Conservation (phyloP, 2,888 invertebrate species). For the Andrena dorsata region DNA sequence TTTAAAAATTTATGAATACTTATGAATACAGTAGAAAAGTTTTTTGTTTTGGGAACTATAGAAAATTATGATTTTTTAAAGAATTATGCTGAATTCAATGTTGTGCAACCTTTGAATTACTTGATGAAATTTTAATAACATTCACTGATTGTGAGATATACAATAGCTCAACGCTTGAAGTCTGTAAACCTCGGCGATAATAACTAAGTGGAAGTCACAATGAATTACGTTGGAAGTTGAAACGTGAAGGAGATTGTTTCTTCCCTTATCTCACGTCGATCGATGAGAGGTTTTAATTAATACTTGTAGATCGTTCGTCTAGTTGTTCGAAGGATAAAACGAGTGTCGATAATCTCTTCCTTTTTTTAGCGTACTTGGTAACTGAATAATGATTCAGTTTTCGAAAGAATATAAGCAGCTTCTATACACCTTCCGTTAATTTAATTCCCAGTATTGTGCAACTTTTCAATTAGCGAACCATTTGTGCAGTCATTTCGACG, state of each 20-base stretch:
- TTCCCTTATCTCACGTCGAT: constrained; percentile 38
- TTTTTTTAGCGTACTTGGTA: not conserved
- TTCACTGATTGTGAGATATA: not conserved
- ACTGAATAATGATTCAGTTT: too few species aligned
- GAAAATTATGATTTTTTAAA: not conserved
- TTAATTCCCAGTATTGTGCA: too few species aligned
- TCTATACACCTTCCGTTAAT: too few species aligned
- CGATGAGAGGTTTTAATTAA: constrained; percentile 29
- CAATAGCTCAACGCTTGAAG: not conserved
- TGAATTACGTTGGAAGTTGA: constrained; percentile 11
- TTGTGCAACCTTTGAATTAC: not conserved
- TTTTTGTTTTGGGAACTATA: not conserved
- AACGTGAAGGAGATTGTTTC: not conserved
- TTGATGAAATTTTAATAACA: not conserved
- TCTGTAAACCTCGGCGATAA: constrained; percentile 3
- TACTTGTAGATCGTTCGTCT: not conserved
- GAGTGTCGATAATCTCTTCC: not conserved
- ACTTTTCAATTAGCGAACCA: too few species aligned
- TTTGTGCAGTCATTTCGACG: too few species aligned
- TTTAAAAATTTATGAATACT: not conserved
- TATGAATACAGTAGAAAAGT: not conserved
- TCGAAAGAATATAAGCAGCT: too few species aligned
- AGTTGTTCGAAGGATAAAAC: constrained; percentile 3
- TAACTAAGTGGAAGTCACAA: constrained; percentile 7
- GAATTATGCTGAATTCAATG: not conserved